A percentile compares a stretch with the other conserved stretches of the same genome.
Conservation (phyloP, 1,140 invertebrate species). For the Drosophila oshimai region DNA sequence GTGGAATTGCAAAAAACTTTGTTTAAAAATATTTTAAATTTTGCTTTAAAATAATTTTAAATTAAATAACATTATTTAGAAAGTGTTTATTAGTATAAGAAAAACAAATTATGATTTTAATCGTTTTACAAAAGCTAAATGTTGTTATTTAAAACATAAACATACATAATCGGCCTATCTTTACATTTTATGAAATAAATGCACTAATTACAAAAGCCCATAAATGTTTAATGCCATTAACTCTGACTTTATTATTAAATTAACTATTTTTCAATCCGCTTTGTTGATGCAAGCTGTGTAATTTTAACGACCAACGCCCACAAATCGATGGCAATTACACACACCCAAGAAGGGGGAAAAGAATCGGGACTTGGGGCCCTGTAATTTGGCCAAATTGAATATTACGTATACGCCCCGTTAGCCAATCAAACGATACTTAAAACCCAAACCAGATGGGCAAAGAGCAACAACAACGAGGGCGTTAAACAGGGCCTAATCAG, state of each 20-base stretch:
- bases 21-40: too few species aligned
- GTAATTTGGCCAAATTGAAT: conserved; percentile 71
- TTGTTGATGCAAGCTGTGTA: background rate
- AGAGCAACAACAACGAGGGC: conserved; percentile 23
- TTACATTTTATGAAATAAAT: background rate
- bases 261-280: background rate
- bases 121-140: too few species aligned
- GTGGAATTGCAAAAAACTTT: too few species aligned
- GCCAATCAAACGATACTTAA: conserved; percentile 48
- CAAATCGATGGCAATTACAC: conserved; percentile 56
- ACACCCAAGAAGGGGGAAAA: background rate
- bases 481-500: conserved; percentile 60
- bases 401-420: conserved; percentile 69
- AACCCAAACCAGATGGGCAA: conserved; percentile 20
- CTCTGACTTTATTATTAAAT: conserved; percentile 35
- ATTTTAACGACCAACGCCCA: conserved; percentile 26
- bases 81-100: too few species aligned
- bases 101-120: too few species aligned
- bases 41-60: too few species aligned
- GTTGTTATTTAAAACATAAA: too few species aligned
- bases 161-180: too few species aligned
- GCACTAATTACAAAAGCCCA: conserved; percentile 1
- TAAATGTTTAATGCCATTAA: conserved; percentile 1
- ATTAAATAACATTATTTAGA: too few species aligned
- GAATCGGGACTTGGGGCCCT: conserved; percentile 7